Evolutionary conservation across 1,140 invertebrate species (phyloP).

Genomic region (Atopsyche davidsoni): DNA sequence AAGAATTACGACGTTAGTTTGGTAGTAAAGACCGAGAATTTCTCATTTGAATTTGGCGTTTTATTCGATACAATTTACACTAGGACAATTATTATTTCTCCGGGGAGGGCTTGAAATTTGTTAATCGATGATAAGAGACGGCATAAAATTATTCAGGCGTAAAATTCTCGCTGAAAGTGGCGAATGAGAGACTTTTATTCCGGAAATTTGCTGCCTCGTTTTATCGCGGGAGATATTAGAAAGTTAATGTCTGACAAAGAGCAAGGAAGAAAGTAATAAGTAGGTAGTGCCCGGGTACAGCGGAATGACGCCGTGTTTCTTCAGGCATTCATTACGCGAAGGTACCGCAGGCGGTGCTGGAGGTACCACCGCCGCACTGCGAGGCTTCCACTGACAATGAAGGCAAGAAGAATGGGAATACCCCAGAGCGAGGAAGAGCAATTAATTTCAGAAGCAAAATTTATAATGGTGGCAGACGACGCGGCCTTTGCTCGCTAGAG

Average conservation of each 20-base stretch:
- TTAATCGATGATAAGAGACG: too few relatives aligned
- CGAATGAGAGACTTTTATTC: constrained; percentile 14
- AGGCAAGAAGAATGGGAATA: background rate
- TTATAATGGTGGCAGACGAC: too few relatives aligned
- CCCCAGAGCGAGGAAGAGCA: constrained; percentile 13
- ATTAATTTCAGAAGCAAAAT: constrained; percentile 22
- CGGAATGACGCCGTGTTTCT: background rate
- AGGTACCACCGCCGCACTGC: too few relatives aligned
- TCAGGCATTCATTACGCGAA: background rate
- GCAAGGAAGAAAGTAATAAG: constrained; percentile 17
- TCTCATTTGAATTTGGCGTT: too few relatives aligned
- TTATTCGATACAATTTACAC: too few relatives aligned
- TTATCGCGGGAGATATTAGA: constrained; percentile 9
- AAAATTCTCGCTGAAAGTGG: constrained; percentile 14
- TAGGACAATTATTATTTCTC: too few relatives aligned
- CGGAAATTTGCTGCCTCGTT: constrained; percentile 19
- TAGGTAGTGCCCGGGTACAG: constrained; percentile 4
- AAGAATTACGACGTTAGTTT: too few relatives aligned
- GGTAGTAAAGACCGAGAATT: too few relatives aligned
- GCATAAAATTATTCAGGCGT: constrained; percentile 13
- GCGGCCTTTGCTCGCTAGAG: too few relatives aligned
- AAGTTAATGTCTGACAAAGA: constrained; percentile 20
- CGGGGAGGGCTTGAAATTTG: too few relatives aligned
- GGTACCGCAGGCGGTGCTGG: too few relatives aligned
- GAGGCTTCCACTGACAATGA: constrained; percentile 10